Percentiles rank a stretch among this genome's conserved stretches.
phyloP scores from a whole-genome alignment of 2,888 invertebrate species.

The Ichneumoninae sp. region DNA sequence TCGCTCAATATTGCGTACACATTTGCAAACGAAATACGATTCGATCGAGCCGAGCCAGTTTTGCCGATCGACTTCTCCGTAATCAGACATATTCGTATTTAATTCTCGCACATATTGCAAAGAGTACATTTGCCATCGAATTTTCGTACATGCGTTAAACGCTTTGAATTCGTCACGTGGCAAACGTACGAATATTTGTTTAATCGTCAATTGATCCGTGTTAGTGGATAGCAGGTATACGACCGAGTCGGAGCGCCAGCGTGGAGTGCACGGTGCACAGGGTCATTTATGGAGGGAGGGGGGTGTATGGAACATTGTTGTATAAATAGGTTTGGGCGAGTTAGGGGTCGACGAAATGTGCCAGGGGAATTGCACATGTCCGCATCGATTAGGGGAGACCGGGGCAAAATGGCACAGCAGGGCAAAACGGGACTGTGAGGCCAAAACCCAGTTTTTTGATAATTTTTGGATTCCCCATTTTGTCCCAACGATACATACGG shows the following conservation, averaged over 20 bases:
- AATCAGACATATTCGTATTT: no score
- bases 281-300: constrained; percentile 79
- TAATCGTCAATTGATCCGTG: constrained; percentile 3
- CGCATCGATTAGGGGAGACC: constrained; percentile 79
- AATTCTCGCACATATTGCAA: not conserved
- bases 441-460: no score
- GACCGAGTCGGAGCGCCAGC: not conserved
- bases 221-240: not conserved
- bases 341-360: constrained; percentile 83
- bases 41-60: no score
- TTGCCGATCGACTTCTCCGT: no score
- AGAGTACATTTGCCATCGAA: not conserved
- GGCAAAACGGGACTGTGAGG: no score
- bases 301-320: constrained; percentile 83
- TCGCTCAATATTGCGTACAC: no score
- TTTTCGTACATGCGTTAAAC: not conserved
- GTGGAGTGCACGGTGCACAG: constrained; percentile 29
- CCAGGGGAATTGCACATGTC: constrained; percentile 84
- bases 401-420: no score
- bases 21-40: no score
- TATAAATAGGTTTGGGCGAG: constrained; percentile 84
- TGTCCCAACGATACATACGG: no score
- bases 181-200: not conserved
- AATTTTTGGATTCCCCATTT: no score
- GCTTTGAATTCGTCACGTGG: not conserved